Evolutionary conservation across 1,140 invertebrate species (phyloP).

Genomic region (Bacillus rossius): DNA sequence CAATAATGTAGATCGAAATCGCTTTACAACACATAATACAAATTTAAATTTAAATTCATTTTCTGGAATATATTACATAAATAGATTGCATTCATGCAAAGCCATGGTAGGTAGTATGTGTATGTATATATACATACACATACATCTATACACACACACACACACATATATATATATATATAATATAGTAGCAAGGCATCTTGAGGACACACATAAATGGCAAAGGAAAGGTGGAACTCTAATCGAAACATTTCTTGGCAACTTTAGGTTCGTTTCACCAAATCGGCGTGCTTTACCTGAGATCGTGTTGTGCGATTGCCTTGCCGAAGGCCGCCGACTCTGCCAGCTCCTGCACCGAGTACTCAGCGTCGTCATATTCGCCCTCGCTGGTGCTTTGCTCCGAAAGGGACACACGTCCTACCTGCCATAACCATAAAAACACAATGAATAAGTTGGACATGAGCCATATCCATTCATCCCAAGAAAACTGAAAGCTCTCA

Average conservation of each 20-base stretch:
- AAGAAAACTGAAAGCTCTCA: background rate
- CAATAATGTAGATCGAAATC: too few species aligned
- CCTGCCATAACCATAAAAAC: background rate
- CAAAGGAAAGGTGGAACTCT: too few species aligned
- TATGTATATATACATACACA: background rate
- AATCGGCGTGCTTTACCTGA: conserved; percentile 1
- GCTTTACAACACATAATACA: too few species aligned
- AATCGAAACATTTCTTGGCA: too few species aligned
- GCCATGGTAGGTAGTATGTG: too few species aligned
- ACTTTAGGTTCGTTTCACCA: too few species aligned
- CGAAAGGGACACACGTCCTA: conserved; percentile 1
- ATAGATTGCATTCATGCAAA: background rate
- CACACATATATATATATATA: background rate
- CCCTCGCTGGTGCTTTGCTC: conserved; percentile 3
- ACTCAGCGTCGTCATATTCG: conserved; percentile 3
- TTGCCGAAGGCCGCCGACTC: conserved; percentile 2
- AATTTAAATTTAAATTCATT: too few species aligned
- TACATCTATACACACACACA: too few species aligned
- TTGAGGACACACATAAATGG: background rate
- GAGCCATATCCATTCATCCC: background rate
- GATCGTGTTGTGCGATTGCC: background rate
- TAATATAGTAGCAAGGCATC: background rate
- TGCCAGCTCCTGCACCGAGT: background rate
- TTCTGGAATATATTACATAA: too few species aligned
- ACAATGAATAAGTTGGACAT: too few species aligned